phyloP scores from a whole-genome alignment of 1,140 invertebrate genomes.

The Drosophila persimilis region DNA sequence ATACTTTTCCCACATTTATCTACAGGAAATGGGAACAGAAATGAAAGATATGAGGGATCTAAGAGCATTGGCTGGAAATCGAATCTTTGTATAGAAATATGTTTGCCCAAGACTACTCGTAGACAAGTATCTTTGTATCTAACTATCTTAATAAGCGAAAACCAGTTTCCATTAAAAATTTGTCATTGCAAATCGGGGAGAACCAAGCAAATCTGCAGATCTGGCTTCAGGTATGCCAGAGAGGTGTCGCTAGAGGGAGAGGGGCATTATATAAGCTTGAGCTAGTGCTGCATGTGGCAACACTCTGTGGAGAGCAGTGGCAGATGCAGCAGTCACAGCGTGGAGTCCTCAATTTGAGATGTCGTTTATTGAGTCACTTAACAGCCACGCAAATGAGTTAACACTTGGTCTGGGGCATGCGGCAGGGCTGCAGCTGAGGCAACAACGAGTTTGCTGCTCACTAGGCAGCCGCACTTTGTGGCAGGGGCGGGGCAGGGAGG shows the following conservation, averaged over 20 bases:
- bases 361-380: slow-evolving; percentile 77
- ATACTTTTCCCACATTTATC: too few species aligned
- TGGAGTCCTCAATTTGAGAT: slow-evolving; percentile 67
- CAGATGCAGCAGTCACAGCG: slow-evolving; percentile 40
- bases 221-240: slow-evolving; percentile 14
- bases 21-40: too few species aligned
- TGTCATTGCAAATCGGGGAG: slow-evolving; percentile 53
- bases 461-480: slow-evolving; percentile 11
- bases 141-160: not conserved
- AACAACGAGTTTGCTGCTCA: slow-evolving; percentile 25
- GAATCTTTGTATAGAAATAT: too few species aligned
- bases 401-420: slow-evolving; percentile 54
- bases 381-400: slow-evolving; percentile 73
- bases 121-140: too few species aligned
- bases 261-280: too few species aligned
- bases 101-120: too few species aligned
- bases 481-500: not conserved
- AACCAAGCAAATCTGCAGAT: slow-evolving; percentile 17
- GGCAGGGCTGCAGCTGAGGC: slow-evolving; percentile 11
- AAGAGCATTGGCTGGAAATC: too few species aligned
- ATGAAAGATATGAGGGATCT: too few species aligned
- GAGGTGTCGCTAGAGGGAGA: too few species aligned
- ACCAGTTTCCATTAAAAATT: slow-evolving; percentile 49
- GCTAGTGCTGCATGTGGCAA: slow-evolving; percentile 5
- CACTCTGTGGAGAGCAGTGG: not conserved